Conservation (phyloP, 2,113 vertebrate genomes). For the Pelvicachromis taeniatus region DNA sequence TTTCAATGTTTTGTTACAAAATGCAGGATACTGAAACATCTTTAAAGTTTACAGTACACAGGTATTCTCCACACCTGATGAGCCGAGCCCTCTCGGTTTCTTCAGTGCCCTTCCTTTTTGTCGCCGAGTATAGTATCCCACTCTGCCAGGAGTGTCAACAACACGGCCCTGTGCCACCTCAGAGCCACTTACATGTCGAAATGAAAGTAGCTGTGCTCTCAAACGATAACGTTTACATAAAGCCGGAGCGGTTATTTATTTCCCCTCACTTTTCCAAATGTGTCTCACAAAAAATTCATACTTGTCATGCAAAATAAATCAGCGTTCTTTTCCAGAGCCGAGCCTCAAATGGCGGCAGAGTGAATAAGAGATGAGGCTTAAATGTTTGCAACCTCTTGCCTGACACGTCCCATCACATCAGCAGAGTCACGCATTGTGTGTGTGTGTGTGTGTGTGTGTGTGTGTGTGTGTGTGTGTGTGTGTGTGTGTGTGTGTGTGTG, state of each 20-base stretch:
- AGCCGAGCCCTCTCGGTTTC: not conserved
- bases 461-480: not conserved
- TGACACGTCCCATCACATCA: conserved; percentile 80
- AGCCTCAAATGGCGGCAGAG: conserved; percentile 72
- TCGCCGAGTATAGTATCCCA: not conserved
- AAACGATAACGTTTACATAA: conserved; percentile 60
- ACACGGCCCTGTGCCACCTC: conserved; percentile 7
- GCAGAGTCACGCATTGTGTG: conserved; percentile 21
- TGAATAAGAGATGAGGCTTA: conserved; percentile 79
- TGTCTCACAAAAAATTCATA: conserved; percentile 78
- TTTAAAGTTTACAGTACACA: not conserved
- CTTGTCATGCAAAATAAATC: conserved; percentile 84
- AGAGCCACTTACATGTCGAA: conserved; percentile 23
- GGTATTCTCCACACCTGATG: not conserved
- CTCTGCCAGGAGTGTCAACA: conserved; percentile 43
- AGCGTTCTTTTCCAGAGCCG: conserved; percentile 63
- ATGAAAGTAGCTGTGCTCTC: conserved; percentile 31
- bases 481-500: conserved; percentile 3
- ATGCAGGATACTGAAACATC: not conserved
- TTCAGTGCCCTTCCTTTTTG: not conserved
- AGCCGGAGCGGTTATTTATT: conserved; percentile 17
- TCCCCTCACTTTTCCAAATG: conserved; percentile 38
- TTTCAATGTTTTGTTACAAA: not conserved
- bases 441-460: not conserved
- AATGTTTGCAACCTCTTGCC: conserved; percentile 75